Evolutionary conservation across 2,888 invertebrate genomes (phyloP).

Genomic region (Eupithecia inturbata): DNA sequence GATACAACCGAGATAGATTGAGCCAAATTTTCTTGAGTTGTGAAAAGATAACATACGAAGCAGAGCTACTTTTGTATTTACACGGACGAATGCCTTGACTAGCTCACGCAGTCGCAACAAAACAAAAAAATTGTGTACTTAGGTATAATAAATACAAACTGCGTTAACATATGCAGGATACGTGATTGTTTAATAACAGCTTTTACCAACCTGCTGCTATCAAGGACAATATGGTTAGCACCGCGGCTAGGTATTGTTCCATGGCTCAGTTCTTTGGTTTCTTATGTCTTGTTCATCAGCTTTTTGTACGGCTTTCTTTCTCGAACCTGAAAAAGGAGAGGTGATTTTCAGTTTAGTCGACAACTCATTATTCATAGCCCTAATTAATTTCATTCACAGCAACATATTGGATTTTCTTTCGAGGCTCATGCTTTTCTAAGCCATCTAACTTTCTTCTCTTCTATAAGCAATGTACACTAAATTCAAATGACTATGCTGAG

Average conservation of each 20-base stretch:
- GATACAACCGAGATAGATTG: background rate
- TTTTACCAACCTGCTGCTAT: slow-evolving; percentile 66
- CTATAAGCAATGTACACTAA: background rate
- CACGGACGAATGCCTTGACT: background rate
- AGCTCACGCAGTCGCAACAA: background rate
- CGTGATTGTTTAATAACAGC: slow-evolving; percentile 27
- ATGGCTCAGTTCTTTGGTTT: slow-evolving; percentile 43
- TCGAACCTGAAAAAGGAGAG: slow-evolving; percentile 39
- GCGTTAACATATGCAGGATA: slow-evolving; percentile 12
- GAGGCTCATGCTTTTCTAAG: background rate
- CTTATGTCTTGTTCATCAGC: slow-evolving; percentile 21
- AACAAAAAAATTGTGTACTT: background rate
- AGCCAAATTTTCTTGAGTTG: background rate
- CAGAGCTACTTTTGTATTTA: no score
- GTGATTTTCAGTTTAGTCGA: background rate
- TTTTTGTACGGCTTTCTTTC: slow-evolving; percentile 11
- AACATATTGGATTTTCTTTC: background rate
- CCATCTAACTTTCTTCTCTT: background rate
- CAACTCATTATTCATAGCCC: background rate
- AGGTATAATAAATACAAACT: background rate
- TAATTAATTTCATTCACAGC: background rate
- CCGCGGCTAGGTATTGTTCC: slow-evolving; percentile 62
- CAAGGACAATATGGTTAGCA: slow-evolving; percentile 61
- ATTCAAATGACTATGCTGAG: background rate
- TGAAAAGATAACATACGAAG: background rate